A percentile compares a stretch with the other conserved stretches of the same genome.
Evolutionary conservation across 2,888 invertebrate genomes (phyloP).

Genomic region (Leptopilina myrica): DNA sequence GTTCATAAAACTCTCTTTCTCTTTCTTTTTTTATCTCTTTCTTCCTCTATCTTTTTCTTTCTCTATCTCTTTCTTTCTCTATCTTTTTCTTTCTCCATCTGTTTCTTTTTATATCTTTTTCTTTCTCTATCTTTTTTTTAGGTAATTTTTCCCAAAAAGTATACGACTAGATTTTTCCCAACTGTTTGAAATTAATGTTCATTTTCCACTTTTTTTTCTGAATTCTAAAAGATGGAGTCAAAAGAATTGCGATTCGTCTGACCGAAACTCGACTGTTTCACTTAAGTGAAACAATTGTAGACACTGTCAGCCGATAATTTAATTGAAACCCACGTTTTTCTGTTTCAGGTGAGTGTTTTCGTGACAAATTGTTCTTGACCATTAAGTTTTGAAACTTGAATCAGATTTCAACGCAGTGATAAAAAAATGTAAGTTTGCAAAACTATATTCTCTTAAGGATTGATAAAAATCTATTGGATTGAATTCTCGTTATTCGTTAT

Average conservation of each 20-base stretch:
- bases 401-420: neutral
- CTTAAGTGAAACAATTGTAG: neutral
- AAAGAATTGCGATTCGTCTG: neutral
- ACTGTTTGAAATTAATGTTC: no score
- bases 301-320: neutral
- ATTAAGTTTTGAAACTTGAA: neutral
- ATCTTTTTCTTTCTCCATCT: no score
- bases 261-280: neutral
- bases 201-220: neutral
- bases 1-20: neutral
- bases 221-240: neutral
- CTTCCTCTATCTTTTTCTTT: no score
- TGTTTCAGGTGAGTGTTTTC: conserved; percentile 9
- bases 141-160: no score
- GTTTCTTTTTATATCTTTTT: no score
- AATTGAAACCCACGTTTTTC: neutral
- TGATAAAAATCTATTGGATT: neutral
- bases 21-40: neutral
- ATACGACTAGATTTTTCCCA: no score
- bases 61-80: no score
- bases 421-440: neutral
- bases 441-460: neutral
- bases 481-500: no score
- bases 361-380: neutral
- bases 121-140: no score